These are phyloP conservation scores for Siderastrea siderea DNA, from an alignment of 92 coral and sea anemone species.

Conservation along the genomic window DNA sequence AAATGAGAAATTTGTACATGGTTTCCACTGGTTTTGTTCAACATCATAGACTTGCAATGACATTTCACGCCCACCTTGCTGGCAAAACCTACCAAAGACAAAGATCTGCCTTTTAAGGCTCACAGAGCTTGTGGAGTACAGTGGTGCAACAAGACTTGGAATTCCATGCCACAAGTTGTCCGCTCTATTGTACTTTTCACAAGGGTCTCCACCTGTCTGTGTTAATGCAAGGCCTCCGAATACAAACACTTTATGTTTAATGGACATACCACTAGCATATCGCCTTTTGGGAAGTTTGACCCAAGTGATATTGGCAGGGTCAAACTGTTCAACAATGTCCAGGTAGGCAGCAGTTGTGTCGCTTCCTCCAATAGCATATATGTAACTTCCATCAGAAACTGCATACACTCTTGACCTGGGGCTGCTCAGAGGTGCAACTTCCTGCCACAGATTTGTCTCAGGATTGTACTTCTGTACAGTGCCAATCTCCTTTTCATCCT, in stretches of 20 bases:
- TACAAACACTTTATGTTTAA: background rate
- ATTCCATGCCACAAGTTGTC: background rate
- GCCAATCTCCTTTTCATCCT: background rate
- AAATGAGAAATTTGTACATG: background rate
- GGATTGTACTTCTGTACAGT: constrained; percentile 7
- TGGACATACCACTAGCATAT: background rate
- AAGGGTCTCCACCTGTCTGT: background rate
- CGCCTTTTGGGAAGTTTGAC: background rate
- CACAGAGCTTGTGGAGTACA: constrained; percentile 7
- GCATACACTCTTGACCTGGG: constrained; percentile 20
- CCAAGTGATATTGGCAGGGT: constrained; percentile 13
- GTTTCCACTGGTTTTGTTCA: constrained; percentile 13
- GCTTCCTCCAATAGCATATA: constrained; percentile 23
- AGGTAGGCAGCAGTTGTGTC: background rate
- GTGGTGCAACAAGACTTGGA: background rate
- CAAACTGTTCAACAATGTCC: constrained; percentile 18
- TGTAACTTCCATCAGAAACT: background rate
- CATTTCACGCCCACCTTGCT: background rate
- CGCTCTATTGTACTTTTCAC: background rate
- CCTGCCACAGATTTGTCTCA: constrained; percentile 17
- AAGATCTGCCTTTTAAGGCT: background rate
- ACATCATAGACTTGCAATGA: background rate
- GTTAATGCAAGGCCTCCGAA: background rate
- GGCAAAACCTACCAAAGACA: background rate
- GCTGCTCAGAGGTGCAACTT: background rate